Evolutionary conservation across 2,797 vertebrate genomes (phyloP).

Genomic region (Muraenolepis orangiensis): DNA sequence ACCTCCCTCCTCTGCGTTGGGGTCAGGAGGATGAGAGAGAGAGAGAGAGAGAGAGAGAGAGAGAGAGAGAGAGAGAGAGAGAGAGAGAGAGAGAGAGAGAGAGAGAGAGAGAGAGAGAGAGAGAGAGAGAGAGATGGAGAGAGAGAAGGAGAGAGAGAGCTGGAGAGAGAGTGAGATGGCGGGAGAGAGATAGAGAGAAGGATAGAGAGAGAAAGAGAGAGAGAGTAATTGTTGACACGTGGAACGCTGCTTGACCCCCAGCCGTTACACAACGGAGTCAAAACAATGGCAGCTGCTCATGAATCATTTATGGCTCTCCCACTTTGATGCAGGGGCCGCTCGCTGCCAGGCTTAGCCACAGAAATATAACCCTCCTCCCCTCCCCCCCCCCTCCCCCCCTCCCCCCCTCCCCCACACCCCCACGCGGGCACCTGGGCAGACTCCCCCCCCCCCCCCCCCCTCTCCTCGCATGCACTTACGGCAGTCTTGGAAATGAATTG

Average conservation of each 20-base stretch:
- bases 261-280: slow-evolving; percentile 15
- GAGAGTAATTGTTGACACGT: slow-evolving; percentile 21
- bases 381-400: not conserved
- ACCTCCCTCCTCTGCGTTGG: slow-evolving; percentile 7
- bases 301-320: slow-evolving; percentile 31
- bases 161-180: too few relatives aligned
- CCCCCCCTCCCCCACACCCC: not conserved
- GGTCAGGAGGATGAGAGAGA: slow-evolving; percentile 4
- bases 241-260: slow-evolving; percentile 22
- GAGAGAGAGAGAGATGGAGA: not conserved
- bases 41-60: not conserved
- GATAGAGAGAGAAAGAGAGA: slow-evolving; percentile 6
- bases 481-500: not conserved
- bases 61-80: not conserved
- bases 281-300: slow-evolving; percentile 42
- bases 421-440: not conserved
- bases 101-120: not conserved
- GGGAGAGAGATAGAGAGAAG: slow-evolving; percentile 3
- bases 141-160: not conserved
- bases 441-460: not conserved
- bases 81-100: too few relatives aligned
- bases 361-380: slow-evolving; percentile 3
- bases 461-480: not conserved
- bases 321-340: slow-evolving; percentile 15
- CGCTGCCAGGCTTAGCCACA: slow-evolving; percentile 10